A percentile compares a stretch with the other conserved stretches of the same genome.
Evolutionary conservation across 2,888 invertebrate genomes (phyloP).

Genomic region (Dugesia japonica): DNA sequence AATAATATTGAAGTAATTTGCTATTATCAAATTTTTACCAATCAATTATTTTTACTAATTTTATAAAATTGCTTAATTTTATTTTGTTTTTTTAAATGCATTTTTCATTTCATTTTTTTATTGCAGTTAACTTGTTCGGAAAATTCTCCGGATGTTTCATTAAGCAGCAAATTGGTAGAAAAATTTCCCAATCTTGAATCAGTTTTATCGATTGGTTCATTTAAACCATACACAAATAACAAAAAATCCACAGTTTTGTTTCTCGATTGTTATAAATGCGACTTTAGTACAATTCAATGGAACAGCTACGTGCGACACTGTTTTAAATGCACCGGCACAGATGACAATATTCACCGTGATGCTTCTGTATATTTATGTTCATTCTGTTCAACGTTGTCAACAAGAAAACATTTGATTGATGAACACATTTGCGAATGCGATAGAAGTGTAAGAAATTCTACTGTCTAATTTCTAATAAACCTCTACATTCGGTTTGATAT

Average conservation of each 20-base stretch:
- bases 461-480: background rate
- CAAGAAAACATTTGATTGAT: constrained; percentile 20
- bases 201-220: background rate
- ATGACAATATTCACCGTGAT: background rate
- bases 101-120: too few species aligned
- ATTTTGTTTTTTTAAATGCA: too few species aligned
- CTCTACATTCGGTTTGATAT: background rate
- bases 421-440: constrained; percentile 20
- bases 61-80: too few species aligned
- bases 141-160: constrained; percentile 2
- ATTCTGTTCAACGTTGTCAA: background rate
- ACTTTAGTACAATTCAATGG: constrained; percentile 31
- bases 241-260: constrained; percentile 25
- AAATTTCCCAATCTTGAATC: constrained; percentile 5
- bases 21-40: too few species aligned
- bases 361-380: background rate
- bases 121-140: constrained; percentile 6
- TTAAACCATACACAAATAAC: background rate
- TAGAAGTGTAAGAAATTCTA: background rate
- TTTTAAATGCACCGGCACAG: background rate
- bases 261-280: constrained; percentile 29
- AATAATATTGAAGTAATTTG: too few species aligned
- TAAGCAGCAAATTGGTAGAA: background rate
- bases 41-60: too few species aligned
- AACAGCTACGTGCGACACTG: background rate